Evolutionary conservation across 2,113 vertebrate species (phyloP), one percentile per base, ranked within the genome.

Genomic region (Catagonus wagneri): DNA sequence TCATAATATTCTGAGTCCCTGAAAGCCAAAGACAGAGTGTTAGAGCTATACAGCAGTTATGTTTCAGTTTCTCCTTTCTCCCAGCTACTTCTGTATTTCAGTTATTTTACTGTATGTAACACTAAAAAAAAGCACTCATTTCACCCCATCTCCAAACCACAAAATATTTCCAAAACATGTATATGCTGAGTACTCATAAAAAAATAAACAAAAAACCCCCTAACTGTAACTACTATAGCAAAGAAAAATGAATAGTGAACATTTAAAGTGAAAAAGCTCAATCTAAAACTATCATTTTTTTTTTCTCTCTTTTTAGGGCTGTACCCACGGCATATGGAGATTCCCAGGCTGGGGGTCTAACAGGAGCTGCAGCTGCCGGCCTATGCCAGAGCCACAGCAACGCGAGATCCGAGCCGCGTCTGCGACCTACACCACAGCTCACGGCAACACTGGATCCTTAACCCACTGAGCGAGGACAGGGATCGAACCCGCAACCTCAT

Each of bases 1-100:
- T 99, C 99, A 97, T 99, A 99, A 98, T 99, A 99, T 97, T 99
- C 99, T 83, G 99, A 99, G 54, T 99, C 99, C 94, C 99, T 99
- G 98, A 25, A 97, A 97, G 93, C 92, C 74, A 69, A 98, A 97
- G 96, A 95, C 0, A 83, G 16, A 85, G 20, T 16, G 29, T 90
- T 76, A 96, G 27, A 83, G 32, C n/a, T 79, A 61, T 2, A 95
- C 3, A 87, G 29, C 14, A 93, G 94, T 19, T 29, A 63, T 25
- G 7, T 74, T 92, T 94, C 44, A 68, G n/a, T 80, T 93, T 80
- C 29, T 84, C 10, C 75, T 81, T 83, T 68, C 12, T 78, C 74
- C 76, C 34, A 80, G 71, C 63, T 83, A 69, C 22, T 74, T 80
- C 25, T 19, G 50, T 44, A 72, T 32, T 54, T 93, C 1, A n/a